These are phyloP conservation scores for Ursus arctos DNA, from an alignment of 2,113 vertebrate species.

Conservation along the genomic window DNA sequence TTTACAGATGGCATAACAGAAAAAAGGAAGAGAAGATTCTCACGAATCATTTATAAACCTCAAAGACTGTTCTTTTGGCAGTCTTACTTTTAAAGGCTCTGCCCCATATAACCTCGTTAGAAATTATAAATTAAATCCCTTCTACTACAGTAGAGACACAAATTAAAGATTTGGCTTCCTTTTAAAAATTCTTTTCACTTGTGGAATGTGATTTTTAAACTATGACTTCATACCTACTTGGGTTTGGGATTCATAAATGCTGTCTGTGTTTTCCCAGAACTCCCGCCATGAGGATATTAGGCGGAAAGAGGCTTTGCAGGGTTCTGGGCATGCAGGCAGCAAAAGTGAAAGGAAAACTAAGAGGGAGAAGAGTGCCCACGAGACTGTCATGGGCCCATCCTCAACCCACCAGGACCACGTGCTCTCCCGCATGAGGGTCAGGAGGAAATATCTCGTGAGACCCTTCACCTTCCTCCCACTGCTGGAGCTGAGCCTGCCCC, in stretches of 20 bases:
- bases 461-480: not conserved
- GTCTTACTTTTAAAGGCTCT: not conserved
- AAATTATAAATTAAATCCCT: not conserved
- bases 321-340: not conserved
- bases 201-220: not conserved
- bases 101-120: not conserved
- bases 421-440: not conserved
- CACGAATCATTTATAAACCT: not conserved
- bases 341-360: not conserved
- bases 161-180: not conserved
- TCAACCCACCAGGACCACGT: not conserved
- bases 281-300: not conserved
- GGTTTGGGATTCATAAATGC: not conserved
- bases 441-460: not conserved
- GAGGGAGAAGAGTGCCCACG: fast-evolving
- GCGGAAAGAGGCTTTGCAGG: not conserved
- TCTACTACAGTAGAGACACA: not conserved
- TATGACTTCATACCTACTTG: not conserved
- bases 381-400: not conserved
- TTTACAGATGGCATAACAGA: not conserved
- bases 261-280: not conserved
- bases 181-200: not conserved
- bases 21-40: not conserved
- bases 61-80: not conserved
- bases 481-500: not conserved